Evolutionary conservation across 2,113 vertebrate species (phyloP).

Genomic region (Chaetops frenatus): DNA sequence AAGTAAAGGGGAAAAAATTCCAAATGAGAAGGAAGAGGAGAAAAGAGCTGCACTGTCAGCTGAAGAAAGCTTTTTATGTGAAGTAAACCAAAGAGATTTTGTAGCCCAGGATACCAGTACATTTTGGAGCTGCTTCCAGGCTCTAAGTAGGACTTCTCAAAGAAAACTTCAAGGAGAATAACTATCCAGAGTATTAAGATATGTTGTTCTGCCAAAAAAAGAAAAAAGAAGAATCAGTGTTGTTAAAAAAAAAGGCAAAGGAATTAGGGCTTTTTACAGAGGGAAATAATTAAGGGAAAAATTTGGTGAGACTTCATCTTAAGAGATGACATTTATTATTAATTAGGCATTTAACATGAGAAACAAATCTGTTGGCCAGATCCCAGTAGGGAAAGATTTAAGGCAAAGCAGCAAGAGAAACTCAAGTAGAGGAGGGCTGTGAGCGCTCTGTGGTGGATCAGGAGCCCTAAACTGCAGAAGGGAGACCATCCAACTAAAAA

Average conservation of each 20-base stretch:
- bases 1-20: constrained; percentile 15
- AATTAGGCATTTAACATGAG: neutral
- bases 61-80: constrained; percentile 51
- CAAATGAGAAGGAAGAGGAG: constrained; percentile 40
- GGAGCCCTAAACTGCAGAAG: neutral
- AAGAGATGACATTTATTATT: neutral
- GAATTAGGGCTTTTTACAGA: neutral
- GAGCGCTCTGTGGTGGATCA: neutral
- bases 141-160: neutral
- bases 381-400: neutral
- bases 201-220: neutral
- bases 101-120: constrained; percentile 34
- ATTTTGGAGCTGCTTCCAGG: neutral
- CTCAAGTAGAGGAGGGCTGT: neutral
- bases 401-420: neutral
- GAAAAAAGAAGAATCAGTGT: neutral
- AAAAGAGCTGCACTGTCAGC: constrained; percentile 45
- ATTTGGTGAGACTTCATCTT: neutral
- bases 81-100: constrained; percentile 24
- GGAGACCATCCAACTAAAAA: neutral
- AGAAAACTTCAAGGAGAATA: neutral
- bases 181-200: neutral
- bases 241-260: neutral
- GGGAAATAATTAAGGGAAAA: neutral
- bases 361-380: neutral